Conservation (phyloP, 2,113 vertebrate species). For the Lophius piscatorius region DNA sequence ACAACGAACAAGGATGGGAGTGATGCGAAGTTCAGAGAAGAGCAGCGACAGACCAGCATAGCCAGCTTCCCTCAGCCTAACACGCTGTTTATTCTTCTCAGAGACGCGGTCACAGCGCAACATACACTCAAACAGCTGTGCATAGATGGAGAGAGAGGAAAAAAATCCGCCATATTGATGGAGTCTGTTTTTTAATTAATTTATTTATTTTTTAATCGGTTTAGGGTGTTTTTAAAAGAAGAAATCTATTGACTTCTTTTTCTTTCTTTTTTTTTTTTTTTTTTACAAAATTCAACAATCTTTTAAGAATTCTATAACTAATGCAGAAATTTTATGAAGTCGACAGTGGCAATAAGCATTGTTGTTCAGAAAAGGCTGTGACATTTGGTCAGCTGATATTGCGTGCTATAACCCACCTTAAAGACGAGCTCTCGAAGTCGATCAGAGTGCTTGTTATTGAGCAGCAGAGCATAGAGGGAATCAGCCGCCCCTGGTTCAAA, state of each 20-base stretch:
- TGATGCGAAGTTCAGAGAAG: constrained; percentile 86
- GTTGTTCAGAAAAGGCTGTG: neutral
- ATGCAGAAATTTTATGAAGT: no score
- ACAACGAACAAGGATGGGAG: constrained; percentile 86
- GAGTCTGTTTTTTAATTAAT: no score
- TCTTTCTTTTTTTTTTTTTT: no score
- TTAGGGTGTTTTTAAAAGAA: no score
- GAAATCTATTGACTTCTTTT: no score
- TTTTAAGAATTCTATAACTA: no score
- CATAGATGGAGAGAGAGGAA: constrained; percentile 1
- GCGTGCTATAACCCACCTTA: constrained; percentile 79
- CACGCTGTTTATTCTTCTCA: constrained; percentile 92
- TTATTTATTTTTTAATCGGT: no score
- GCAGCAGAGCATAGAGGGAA: constrained; percentile 90
- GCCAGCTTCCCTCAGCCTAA: constrained; percentile 91
- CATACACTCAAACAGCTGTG: constrained; percentile 93
- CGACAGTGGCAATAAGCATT: neutral
- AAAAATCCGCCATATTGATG: no score
- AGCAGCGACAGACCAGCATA: constrained; percentile 94
- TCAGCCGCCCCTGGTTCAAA: constrained; percentile 94
- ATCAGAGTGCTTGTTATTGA: constrained; percentile 93
- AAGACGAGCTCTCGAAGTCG: constrained; percentile 91
- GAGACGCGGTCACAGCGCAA: constrained; percentile 95
- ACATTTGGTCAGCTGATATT: no score
- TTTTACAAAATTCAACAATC: no score